Evolutionary conservation across 2,113 vertebrate genomes (phyloP), one percentile per base, ranked within the genome.

Genomic region (Arenaria interpres): DNA sequence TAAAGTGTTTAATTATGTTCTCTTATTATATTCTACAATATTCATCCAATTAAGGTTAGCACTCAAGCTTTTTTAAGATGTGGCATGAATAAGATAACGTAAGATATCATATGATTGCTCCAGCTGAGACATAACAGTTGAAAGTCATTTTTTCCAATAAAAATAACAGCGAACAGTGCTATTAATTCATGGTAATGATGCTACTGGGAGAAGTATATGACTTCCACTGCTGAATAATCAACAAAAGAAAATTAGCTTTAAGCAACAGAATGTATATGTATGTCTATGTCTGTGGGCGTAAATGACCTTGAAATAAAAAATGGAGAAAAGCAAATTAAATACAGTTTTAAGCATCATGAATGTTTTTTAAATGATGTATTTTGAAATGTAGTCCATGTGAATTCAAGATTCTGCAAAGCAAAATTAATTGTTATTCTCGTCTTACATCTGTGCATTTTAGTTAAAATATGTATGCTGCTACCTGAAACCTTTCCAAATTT

Each of bases 101-200:
- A 68, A 89, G 73, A 89, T 95, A 91, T 64, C 41, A n/a, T 87
- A 85, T 37, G 86, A 92, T 79, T 96, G 69, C 73, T 95, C 86
- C 66, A 91, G 66, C 94, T 92, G 92, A 95, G 92, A 87, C 77
- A 73, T 78, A 91, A 82, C 73, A 87, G 84, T 92, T 81, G 89
- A 88, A 95, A 97, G 94, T 68, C 0, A 95, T 95, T 89, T 90
- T 96, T 97, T 88, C 85, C 92, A 93, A 72, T 89, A 87, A 95
- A 97, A 95, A 76, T 91, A 96, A 93, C 53, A 88, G 39, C 32
- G 48, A 96, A 78, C 20, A 24, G 57, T 85, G 74, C 90, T 95
- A 96, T 95, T 97, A 93, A 95, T 92, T 92, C 88, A 66, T 76
- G 73, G 66, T 93, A 89, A 89, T 82, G 77, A 79, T 87, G 69